Evolutionary conservation across 2,888 invertebrate genomes (phyloP).

Genomic region (Scaptomyza parva): DNA sequence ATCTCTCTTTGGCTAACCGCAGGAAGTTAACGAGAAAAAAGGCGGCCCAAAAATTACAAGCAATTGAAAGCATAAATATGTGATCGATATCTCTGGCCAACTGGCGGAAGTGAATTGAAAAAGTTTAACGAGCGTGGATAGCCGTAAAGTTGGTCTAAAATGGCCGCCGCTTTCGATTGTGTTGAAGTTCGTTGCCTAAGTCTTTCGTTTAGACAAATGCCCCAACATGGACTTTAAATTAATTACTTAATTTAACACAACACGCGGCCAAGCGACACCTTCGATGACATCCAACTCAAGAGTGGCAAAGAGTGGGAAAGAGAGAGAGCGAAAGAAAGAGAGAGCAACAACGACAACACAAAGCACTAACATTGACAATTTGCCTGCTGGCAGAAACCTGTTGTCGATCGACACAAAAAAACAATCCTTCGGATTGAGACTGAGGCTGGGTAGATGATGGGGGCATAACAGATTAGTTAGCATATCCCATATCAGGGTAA

Average conservation of each 20-base stretch:
- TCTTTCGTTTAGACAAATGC: slow-evolving; percentile 73
- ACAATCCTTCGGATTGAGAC: slow-evolving; percentile 5
- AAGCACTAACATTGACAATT: slow-evolving; percentile 72
- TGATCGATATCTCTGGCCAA: slow-evolving; percentile 58
- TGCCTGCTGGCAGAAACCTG: slow-evolving; percentile 60
- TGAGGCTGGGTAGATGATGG: slow-evolving; percentile 37
- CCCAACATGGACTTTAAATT: slow-evolving; percentile 76
- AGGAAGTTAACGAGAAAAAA: slow-evolving; percentile 59
- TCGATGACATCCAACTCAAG: slow-evolving; percentile 52
- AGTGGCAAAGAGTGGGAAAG: not conserved
- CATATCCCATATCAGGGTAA: slow-evolving; percentile 85
- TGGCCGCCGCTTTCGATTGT: slow-evolving; percentile 20
- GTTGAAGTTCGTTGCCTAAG: slow-evolving; percentile 67
- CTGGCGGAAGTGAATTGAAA: slow-evolving; percentile 71
- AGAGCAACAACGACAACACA: slow-evolving; percentile 56
- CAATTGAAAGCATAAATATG: slow-evolving; percentile 60
- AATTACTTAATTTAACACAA: slow-evolving; percentile 80
- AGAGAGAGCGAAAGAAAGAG: not conserved
- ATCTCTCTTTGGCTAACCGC: slow-evolving; percentile 55
- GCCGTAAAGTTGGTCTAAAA: slow-evolving; percentile 40
- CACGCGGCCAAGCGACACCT: slow-evolving; percentile 70
- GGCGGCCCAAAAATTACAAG: slow-evolving; percentile 57
- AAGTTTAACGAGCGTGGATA: slow-evolving; percentile 52
- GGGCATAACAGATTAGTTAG: slow-evolving; percentile 84
- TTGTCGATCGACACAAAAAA: slow-evolving; percentile 48